These are phyloP conservation scores for Eurosta solidaginis DNA, from an alignment of 1,140 invertebrate species.

Conservation along the genomic window DNA sequence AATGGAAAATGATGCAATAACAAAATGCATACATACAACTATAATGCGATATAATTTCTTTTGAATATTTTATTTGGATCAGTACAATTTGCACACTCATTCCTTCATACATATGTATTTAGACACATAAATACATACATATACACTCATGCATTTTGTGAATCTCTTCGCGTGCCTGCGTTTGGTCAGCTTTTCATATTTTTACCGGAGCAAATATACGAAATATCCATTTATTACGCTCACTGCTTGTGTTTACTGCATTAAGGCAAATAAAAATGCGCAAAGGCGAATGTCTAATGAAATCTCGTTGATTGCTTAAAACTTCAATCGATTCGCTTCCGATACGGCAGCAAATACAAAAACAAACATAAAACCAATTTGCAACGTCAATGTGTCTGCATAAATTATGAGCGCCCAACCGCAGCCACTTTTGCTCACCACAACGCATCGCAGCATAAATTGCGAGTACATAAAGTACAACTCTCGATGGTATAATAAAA, in stretches of 20 bases:
- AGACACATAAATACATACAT: no score
- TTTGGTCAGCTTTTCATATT: not conserved
- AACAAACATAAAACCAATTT: constrained; percentile 15
- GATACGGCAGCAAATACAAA: not conserved
- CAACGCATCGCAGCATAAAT: constrained; percentile 21
- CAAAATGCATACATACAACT: not conserved
- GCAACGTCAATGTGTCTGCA: constrained; percentile 29
- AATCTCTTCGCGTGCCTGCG: no score
- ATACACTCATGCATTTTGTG: no score
- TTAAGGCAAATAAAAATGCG: constrained; percentile 9
- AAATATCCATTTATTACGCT: constrained; percentile 18
- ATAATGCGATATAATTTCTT: constrained; percentile 16
- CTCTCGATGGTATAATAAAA: constrained; percentile 24
- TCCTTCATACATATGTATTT: no score
- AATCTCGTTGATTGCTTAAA: constrained; percentile 20
- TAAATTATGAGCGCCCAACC: constrained; percentile 21
- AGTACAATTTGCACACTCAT: no score
- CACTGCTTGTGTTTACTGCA: constrained; percentile 12
- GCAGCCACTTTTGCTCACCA: constrained; percentile 15
- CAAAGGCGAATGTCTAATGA: not conserved
- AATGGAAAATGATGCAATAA: constrained; percentile 10
- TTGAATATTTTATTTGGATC: not conserved
- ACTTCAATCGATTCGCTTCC: constrained; percentile 6
- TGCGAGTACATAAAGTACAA: constrained; percentile 15
- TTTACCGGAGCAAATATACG: not conserved